These are phyloP conservation scores for Mythimna pallens DNA, from an alignment of 2,888 invertebrate species.

Conservation along the genomic window DNA sequence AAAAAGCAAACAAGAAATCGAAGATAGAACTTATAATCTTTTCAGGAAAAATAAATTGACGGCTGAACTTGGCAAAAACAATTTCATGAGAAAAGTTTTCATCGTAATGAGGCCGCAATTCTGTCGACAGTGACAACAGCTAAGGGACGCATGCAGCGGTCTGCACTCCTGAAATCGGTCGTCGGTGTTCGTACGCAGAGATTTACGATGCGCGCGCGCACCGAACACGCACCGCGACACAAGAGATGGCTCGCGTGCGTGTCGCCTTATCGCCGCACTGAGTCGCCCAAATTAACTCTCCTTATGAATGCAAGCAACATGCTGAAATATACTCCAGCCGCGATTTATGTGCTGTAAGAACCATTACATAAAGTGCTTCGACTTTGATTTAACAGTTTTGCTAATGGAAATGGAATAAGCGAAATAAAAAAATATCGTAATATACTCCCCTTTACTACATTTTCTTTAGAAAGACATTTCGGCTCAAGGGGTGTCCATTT, in stretches of 20 bases:
- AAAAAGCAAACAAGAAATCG: background rate
- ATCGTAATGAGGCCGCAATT: slow-evolving; percentile 53
- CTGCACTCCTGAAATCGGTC: slow-evolving; percentile 66
- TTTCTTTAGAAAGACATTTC: slow-evolving; percentile 72
- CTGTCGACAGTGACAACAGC: slow-evolving; percentile 56
- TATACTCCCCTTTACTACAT: slow-evolving; percentile 62
- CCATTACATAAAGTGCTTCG: slow-evolving; percentile 34
- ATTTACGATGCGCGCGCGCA: slow-evolving; percentile 82
- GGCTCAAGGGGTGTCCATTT: slow-evolving; percentile 78
- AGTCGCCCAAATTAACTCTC: slow-evolving; percentile 83
- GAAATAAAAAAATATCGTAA: slow-evolving; percentile 23
- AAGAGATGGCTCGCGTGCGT: slow-evolving; percentile 77
- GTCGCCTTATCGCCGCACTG: slow-evolving; percentile 79
- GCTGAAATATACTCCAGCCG: slow-evolving; percentile 67
- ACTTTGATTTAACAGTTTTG: slow-evolving; percentile 33
- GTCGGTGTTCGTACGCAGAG: slow-evolving; percentile 64
- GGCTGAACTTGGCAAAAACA: background rate
- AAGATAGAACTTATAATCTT: background rate
- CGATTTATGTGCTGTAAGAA: slow-evolving; percentile 69
- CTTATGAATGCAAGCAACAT: slow-evolving; percentile 84
- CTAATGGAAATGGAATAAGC: slow-evolving; percentile 5
- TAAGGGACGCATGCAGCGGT: slow-evolving; percentile 62
- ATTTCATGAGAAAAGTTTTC: slow-evolving; percentile 16
- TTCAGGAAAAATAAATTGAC: background rate
- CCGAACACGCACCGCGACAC: slow-evolving; percentile 78